A percentile compares a stretch with the other conserved stretches of the same genome.
phyloP scores from a whole-genome alignment of 1,140 invertebrate genomes.

The Pinna nobilis region DNA sequence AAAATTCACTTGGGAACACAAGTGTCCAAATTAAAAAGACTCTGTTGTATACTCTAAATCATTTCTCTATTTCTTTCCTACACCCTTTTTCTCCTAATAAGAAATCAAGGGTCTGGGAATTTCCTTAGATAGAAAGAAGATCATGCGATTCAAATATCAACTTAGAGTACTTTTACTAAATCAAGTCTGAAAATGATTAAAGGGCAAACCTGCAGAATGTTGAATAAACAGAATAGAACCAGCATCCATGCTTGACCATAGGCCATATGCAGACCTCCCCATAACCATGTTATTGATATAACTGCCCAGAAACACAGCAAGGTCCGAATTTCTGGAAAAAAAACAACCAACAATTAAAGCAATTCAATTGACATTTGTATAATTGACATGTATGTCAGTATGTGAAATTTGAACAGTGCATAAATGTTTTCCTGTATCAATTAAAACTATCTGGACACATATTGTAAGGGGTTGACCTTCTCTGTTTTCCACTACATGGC shows the following conservation, averaged over 20 bases:
- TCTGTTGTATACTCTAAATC: no score
- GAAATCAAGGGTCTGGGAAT: no score
- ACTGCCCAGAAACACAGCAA: conserved; percentile 63
- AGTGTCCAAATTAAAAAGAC: no score
- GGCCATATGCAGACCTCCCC: conserved; percentile 70
- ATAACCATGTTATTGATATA: conserved; percentile 63
- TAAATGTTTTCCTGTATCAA: neutral
- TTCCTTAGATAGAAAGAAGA: no score
- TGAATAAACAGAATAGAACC: conserved; percentile 66
- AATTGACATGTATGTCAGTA: neutral
- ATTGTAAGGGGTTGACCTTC: no score
- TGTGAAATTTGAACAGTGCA: neutral
- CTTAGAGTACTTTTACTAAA: no score
- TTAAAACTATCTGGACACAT: neutral
- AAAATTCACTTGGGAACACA: no score
- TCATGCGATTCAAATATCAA: no score
- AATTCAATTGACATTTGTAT: neutral
- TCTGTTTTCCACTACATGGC: no score
- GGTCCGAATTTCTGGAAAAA: conserved; percentile 60
- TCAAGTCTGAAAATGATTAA: neutral
- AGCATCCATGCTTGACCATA: conserved; percentile 71
- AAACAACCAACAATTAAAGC: neutral
- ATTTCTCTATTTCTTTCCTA: no score
- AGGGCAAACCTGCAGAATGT: conserved; percentile 59
- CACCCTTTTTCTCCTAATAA: no score